Conservation (phyloP, 2,888 invertebrate species). For the Drosophila yooni region DNA sequence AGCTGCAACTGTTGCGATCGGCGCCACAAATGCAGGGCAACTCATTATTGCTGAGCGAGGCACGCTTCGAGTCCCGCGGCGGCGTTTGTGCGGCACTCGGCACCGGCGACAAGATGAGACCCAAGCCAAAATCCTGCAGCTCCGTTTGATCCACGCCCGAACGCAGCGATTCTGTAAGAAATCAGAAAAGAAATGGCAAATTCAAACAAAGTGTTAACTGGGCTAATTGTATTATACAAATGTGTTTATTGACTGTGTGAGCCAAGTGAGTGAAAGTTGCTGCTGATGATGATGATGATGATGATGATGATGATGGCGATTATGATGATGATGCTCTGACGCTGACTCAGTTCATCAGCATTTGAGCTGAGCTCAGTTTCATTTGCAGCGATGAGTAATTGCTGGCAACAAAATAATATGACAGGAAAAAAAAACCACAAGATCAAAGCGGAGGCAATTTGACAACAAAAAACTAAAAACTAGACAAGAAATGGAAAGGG, state of each 20-base stretch:
- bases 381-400: constrained; percentile 44
- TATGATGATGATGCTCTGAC: constrained; percentile 12
- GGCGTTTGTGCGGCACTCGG: constrained; percentile 23
- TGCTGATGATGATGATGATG: constrained; percentile 32
- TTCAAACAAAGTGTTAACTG: not conserved
- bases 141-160: constrained; percentile 69
- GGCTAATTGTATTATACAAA: not conserved
- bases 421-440: constrained; percentile 22
- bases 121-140: constrained; percentile 60
- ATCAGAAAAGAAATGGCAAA: not conserved
- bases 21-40: constrained; percentile 52
- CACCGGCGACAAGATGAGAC: constrained; percentile 25
- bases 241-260: constrained; percentile 12
- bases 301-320: not conserved
- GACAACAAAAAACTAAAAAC: not conserved
- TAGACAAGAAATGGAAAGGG: constrained; percentile 31
- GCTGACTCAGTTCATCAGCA: constrained; percentile 55
- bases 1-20: constrained; percentile 35
- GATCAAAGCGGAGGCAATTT: constrained; percentile 11
- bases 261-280: constrained; percentile 48
- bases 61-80: constrained; percentile 61
- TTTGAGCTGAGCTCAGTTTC: constrained; percentile 12
- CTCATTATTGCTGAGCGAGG: constrained; percentile 63
- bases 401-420: constrained; percentile 7
- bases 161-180: constrained; percentile 61